Conservation (phyloP, 2,888 invertebrate species). For the Hypolimnas misippus region DNA sequence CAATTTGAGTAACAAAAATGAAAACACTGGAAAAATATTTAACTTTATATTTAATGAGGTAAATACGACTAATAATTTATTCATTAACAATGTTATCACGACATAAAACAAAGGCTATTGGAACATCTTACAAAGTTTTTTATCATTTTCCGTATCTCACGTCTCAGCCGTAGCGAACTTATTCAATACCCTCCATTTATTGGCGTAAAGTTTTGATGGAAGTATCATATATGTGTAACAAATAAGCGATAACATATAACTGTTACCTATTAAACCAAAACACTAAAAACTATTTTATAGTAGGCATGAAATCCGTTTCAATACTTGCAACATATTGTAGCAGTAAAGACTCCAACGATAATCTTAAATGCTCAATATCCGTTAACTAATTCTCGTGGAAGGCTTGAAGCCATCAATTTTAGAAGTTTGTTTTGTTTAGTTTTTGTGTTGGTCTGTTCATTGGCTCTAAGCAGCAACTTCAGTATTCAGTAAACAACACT, state of each 20-base stretch:
- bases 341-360: constrained; percentile 39
- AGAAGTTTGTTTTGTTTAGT: constrained; percentile 51
- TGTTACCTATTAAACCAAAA: constrained; percentile 20
- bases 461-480: constrained; percentile 31
- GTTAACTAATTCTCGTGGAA: constrained; percentile 42
- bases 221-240: constrained; percentile 17
- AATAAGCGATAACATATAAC: constrained; percentile 22
- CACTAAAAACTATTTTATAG: constrained; percentile 27
- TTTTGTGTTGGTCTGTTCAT: constrained; percentile 40
- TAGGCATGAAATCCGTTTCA: constrained; percentile 28
- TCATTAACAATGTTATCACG: constrained; percentile 16
- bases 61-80: constrained; percentile 8
- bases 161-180: constrained; percentile 28
- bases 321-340: constrained; percentile 31
- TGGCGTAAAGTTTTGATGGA: constrained; percentile 26
- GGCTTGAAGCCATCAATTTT: constrained; percentile 48
- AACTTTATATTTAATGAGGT: too few species aligned
- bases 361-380: constrained; percentile 41
- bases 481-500: constrained; percentile 37
- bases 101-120: background rate
- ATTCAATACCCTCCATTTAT: constrained; percentile 36
- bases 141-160: constrained; percentile 34
- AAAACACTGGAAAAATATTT: too few species aligned
- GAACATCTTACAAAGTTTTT: constrained; percentile 27
- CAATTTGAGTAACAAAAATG: too few species aligned